These are phyloP conservation scores for Tolypeutes matacus DNA, from an alignment of 2,797 vertebrate species.

Conservation along the genomic window DNA sequence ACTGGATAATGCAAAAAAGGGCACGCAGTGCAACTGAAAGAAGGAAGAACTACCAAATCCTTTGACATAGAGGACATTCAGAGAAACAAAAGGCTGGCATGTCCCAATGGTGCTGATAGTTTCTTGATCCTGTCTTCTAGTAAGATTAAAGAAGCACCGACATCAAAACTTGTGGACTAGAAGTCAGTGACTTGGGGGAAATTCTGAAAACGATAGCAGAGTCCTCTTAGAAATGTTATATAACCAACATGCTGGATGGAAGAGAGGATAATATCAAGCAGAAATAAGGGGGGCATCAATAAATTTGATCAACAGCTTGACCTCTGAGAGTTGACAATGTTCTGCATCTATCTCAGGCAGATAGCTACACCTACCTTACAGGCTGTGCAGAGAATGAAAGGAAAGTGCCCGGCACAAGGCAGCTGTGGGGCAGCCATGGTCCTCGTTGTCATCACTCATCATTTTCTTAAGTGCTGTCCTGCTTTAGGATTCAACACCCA, in stretches of 20 bases:
- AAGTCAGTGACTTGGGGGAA: not conserved
- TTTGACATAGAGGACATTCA: not conserved
- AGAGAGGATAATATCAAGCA: not conserved
- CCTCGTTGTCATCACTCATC: fast-evolving
- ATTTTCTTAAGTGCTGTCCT: not conserved
- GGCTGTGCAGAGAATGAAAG: not conserved
- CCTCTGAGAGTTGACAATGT: not conserved
- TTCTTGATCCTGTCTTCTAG: not conserved
- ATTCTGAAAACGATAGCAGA: no score
- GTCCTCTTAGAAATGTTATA: not conserved
- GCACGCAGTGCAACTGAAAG: no score
- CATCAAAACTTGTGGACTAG: not conserved
- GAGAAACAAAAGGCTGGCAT: not conserved
- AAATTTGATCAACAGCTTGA: not conserved
- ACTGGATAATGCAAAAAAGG: not conserved
- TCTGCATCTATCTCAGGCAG: not conserved
- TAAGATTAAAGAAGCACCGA: no score
- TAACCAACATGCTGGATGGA: not conserved
- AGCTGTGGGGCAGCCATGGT: not conserved
- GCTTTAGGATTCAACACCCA: not conserved
- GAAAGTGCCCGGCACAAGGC: not conserved
- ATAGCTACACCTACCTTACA: not conserved
- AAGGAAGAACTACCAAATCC: not conserved
- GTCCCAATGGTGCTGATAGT: no score
- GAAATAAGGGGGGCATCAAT: not conserved